Percentiles rank a stretch among this genome's conserved stretches.
Conservation (phyloP, 2,113 vertebrate genomes). For the Plestiodon gilberti region DNA sequence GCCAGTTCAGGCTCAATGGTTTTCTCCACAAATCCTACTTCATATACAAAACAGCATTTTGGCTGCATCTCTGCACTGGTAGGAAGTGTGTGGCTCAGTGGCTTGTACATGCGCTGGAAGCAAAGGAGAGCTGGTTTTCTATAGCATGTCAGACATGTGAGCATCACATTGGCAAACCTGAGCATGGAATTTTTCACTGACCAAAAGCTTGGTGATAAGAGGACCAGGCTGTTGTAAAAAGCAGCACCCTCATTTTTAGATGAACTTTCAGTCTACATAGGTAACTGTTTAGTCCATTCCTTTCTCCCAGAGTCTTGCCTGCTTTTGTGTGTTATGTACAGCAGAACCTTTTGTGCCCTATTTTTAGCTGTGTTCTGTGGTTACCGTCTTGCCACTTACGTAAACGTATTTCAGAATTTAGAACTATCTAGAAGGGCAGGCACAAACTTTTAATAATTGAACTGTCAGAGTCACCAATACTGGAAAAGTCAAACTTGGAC, state of each 20-base stretch:
- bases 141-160: background rate
- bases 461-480: accelerated
- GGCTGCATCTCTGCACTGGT: background rate
- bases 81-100: too few relatives aligned
- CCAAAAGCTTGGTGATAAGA: background rate
- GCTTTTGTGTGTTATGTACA: background rate
- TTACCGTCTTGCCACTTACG: background rate
- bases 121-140: too few relatives aligned
- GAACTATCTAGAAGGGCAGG: background rate
- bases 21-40: background rate
- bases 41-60: background rate
- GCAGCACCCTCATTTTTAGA: background rate
- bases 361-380: background rate
- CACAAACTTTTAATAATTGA: background rate
- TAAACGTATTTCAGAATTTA: background rate
- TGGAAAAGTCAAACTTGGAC: accelerated
- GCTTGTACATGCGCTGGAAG: background rate
- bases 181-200: background rate
- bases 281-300: background rate
- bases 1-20: background rate
- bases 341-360: background rate
- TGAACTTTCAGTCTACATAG: too few relatives aligned
- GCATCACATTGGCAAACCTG: background rate
- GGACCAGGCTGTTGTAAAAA: background rate
- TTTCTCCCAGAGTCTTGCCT: background rate